Percentiles rank a stretch among this genome's conserved stretches.
phyloP scores from a whole-genome alignment of 2,797 vertebrate genomes.

The Onychomys leucogaster region DNA sequence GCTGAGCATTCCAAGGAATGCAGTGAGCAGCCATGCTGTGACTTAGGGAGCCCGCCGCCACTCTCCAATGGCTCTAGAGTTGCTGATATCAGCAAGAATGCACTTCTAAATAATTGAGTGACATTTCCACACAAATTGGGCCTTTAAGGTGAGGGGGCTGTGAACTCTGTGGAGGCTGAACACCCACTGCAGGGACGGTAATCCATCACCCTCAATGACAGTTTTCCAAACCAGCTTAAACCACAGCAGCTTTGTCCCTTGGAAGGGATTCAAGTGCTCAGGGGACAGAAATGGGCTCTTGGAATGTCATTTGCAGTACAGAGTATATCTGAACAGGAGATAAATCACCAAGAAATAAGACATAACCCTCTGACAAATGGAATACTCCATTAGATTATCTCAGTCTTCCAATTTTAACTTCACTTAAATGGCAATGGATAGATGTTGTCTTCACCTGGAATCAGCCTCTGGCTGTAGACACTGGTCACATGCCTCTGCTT shows the following conservation, averaged over 20 bases:
- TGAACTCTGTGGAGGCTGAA: constrained; percentile 76
- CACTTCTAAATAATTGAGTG: constrained; percentile 84
- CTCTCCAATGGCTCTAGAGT: constrained; percentile 52
- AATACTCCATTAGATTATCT: constrained; percentile 62
- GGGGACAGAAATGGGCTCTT: constrained; percentile 2
- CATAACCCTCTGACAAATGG: constrained; percentile 60
- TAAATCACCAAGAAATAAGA: constrained; percentile 75
- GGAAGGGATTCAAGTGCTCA: constrained; percentile 77
- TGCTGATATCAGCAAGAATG: constrained; percentile 83
- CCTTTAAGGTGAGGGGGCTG: constrained; percentile 81
- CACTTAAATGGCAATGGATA: constrained; percentile 48
- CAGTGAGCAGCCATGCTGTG: constrained; percentile 71
- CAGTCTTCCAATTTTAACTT: constrained; percentile 52
- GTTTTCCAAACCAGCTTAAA: constrained; percentile 78
- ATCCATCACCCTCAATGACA: constrained; percentile 79
- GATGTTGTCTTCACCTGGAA: constrained; percentile 17
- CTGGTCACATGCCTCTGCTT: neutral
- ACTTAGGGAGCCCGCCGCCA: constrained; percentile 74
- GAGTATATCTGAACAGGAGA: constrained; percentile 68
- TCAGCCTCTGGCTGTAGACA: neutral
- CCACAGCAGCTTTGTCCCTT: constrained; percentile 52
- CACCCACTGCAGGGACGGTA: constrained; percentile 52
- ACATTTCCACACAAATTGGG: constrained; percentile 85
- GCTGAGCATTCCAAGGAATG: neutral
- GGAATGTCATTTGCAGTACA: constrained; percentile 74